Percentiles rank a stretch among this genome's conserved stretches.
Evolutionary conservation across 2,797 vertebrate species (phyloP).

Genomic region (Xiphorhynchus erythropygius): DNA sequence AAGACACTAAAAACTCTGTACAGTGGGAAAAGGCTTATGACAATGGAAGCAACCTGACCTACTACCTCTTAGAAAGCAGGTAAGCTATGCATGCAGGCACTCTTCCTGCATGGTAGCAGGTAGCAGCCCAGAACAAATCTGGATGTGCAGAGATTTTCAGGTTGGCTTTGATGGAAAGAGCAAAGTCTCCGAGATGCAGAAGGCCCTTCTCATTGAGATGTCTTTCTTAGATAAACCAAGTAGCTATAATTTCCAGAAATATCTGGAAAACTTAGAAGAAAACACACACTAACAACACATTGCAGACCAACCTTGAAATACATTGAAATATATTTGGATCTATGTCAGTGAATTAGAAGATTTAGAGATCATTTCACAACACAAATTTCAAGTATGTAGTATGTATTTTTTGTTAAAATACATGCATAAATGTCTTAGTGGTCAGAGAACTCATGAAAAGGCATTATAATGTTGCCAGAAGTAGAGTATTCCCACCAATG

Average conservation of each 20-base stretch:
- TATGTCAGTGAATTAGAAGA: background rate
- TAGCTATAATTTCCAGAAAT: background rate
- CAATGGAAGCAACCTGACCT: slow-evolving; percentile 70
- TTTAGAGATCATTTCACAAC: background rate
- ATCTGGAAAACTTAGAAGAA: background rate
- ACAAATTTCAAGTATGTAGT: background rate
- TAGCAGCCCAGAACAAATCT: background rate
- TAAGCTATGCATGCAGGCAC: background rate
- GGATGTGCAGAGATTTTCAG: background rate
- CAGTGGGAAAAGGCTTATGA: slow-evolving; percentile 74
- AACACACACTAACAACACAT: background rate
- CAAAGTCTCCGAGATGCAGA: background rate
- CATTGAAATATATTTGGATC: background rate
- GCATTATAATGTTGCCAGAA: background rate
- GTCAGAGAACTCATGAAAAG: background rate
- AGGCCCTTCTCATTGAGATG: background rate
- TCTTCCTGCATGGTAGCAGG: too few species aligned
- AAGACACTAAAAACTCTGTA: slow-evolving; percentile 61
- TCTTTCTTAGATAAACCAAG: background rate
- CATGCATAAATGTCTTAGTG: background rate
- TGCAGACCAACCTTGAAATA: background rate
- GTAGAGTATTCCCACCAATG: background rate
- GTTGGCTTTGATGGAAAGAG: background rate
- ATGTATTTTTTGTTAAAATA: background rate
- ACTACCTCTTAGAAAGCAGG: slow-evolving; percentile 77